Base-by-base conservation (phyloP, 2,888 invertebrate genomes). In the Digitonthophagus gazella region DNA sequence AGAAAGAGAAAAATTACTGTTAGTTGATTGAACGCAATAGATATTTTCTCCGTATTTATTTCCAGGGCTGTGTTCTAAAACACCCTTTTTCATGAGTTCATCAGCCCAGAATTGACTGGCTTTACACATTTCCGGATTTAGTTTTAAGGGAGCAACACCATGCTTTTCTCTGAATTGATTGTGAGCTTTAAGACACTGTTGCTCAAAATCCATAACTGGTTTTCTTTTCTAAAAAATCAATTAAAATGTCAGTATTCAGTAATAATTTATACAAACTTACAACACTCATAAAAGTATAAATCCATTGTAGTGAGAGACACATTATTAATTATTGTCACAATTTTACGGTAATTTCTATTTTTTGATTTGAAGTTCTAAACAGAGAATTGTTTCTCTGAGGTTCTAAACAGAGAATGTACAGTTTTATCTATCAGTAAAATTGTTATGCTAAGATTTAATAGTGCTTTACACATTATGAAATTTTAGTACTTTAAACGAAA, bases 1-100 rank as follows among this genome's bases (percentile, higher is more conserved):
- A 64, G 86, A 86, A 11, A 91, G 86, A 72, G 86, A 85, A n/a
- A 87, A 83, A 73, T 87, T 87, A 0, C 89, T 86, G 76, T 91
- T 88, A 5, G 89, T 85, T 63, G 90, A 88, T 84, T 90, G 90
- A 70, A 90, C 87, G 68, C 89, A 88, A 78, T 89, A 92, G 65
- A 93, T 86, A 78, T 90, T 92, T 81, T 92, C 92, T 11, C 82
- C 83, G 72, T 88, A 88, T 70, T 87, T 86, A 69, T 83, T 84
- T 71, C 86, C 86, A 15, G 85, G 84, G 70, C 89, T 85, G 76
- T 89, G 89, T 71, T 85, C 84, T 72, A 89, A 78, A 66, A 82
- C 80, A 58, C 85, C 86, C 72, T 80, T 84, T 54, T 81, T 82
- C 44, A 88, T 86, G 68, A 90, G 76, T 66, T 82, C 80, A 71